phyloP scores from a whole-genome alignment of 1,140 invertebrate species.

The Medauroidea extradentata region DNA sequence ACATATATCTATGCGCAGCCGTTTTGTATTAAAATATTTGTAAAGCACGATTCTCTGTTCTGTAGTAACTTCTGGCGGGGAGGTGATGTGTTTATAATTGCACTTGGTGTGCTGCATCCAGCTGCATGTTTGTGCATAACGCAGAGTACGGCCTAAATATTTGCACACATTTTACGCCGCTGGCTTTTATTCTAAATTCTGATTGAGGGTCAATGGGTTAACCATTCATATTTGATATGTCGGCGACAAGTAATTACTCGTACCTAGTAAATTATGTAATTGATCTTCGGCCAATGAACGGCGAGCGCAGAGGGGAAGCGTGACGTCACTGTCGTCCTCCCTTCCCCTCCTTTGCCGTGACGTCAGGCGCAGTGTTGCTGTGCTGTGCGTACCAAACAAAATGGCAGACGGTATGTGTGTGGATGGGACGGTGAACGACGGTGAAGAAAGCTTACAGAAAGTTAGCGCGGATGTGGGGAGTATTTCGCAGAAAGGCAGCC shows the following conservation, averaged over 20 bases:
- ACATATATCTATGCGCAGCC: too few species aligned
- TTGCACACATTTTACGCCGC: too few species aligned
- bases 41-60: too few species aligned
- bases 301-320: slow-evolving; percentile 1
- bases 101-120: too few species aligned
- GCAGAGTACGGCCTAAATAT: too few species aligned
- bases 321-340: slow-evolving; percentile 9
- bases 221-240: slow-evolving; percentile 16
- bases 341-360: background rate
- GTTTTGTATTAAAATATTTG: too few species aligned
- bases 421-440: slow-evolving; percentile 7
- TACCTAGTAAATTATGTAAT: slow-evolving; percentile 16
- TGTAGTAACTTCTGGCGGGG: too few species aligned
- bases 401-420: slow-evolving; percentile 18
- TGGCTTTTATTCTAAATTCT: too few species aligned
- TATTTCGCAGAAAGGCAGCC: slow-evolving; percentile 14
- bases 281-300: slow-evolving; percentile 15
- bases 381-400: slow-evolving; percentile 18
- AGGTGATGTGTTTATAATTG: too few species aligned
- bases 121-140: too few species aligned
- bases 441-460: slow-evolving; percentile 12
- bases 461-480: slow-evolving; percentile 12
- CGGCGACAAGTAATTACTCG: slow-evolving; percentile 9
- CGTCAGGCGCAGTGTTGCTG: background rate
- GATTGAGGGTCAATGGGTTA: slow-evolving; percentile 12